phyloP scores from a whole-genome alignment of 2,888 invertebrate species.

The Orthosia incerta region DNA sequence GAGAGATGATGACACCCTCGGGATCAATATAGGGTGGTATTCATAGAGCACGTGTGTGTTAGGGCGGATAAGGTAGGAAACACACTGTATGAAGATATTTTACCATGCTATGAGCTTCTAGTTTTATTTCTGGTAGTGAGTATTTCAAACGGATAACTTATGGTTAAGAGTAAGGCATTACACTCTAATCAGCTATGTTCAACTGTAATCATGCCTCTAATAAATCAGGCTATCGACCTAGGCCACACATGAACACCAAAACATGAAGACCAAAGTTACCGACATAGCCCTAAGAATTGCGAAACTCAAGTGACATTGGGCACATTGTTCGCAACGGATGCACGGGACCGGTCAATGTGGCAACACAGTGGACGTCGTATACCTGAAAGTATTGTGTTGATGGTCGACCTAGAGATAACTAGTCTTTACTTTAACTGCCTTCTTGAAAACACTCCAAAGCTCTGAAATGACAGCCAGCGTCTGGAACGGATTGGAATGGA shows the following conservation, averaged over 20 bases:
- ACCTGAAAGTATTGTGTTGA: too few relatives aligned
- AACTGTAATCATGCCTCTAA: neutral
- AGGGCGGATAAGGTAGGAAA: constrained; percentile 29
- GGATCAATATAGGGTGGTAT: constrained; percentile 44
- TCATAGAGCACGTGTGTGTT: constrained; percentile 54
- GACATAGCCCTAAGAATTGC: too few relatives aligned
- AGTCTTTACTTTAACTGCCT: neutral
- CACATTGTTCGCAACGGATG: too few relatives aligned
- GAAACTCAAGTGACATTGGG: too few relatives aligned
- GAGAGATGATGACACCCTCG: constrained; percentile 24
- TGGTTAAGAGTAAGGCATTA: neutral
- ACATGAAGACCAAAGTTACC: too few relatives aligned
- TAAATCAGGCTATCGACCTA: neutral
- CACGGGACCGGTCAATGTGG: too few relatives aligned
- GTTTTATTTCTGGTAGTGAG: neutral
- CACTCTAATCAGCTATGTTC: neutral
- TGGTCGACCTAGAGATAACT: too few relatives aligned
- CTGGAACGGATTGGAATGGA: too few relatives aligned
- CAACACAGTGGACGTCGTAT: too few relatives aligned
- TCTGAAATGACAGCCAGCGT: neutral
- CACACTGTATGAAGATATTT: neutral
- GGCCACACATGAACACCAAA: too few relatives aligned
- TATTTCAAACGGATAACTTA: neutral
- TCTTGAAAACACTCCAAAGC: neutral
- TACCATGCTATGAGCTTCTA: neutral